Percentiles rank a stretch among this genome's conserved stretches.
Conservation (phyloP, 2,797 vertebrate species). For the Lepus oiostolus region DNA sequence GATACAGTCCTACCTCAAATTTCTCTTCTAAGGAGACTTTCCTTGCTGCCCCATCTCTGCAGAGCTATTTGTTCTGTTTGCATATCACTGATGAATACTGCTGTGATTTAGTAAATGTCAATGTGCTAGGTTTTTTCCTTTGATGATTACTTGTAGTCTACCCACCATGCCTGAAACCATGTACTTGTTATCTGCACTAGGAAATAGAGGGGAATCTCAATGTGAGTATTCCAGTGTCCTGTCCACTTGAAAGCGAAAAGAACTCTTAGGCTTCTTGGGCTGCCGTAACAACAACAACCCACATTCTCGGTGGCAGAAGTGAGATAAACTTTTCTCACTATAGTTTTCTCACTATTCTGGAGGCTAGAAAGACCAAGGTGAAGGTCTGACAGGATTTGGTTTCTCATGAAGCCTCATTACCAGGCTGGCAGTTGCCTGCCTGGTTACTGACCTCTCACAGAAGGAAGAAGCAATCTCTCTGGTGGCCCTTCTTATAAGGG, state of each 20-base stretch:
- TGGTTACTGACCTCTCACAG: background rate
- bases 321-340: background rate
- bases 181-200: background rate
- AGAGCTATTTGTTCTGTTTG: background rate
- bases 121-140: background rate
- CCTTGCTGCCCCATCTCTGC: background rate
- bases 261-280: background rate
- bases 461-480: background rate
- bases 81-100: background rate
- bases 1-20: background rate
- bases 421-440: background rate
- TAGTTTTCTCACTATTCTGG: background rate
- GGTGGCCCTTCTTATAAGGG: background rate
- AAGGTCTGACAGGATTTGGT: background rate
- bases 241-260: background rate
- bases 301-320: background rate
- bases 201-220: background rate
- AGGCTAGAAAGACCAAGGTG: background rate
- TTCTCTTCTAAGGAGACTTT: background rate
- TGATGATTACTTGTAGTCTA: background rate
- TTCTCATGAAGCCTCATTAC: background rate
- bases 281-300: background rate
- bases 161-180: background rate
- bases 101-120: background rate
- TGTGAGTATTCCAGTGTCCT: background rate